Evolutionary conservation across 1,140 invertebrate genomes (phyloP), one percentile per base, ranked within the genome.

Genomic region (Drosophila lacteicornis): DNA sequence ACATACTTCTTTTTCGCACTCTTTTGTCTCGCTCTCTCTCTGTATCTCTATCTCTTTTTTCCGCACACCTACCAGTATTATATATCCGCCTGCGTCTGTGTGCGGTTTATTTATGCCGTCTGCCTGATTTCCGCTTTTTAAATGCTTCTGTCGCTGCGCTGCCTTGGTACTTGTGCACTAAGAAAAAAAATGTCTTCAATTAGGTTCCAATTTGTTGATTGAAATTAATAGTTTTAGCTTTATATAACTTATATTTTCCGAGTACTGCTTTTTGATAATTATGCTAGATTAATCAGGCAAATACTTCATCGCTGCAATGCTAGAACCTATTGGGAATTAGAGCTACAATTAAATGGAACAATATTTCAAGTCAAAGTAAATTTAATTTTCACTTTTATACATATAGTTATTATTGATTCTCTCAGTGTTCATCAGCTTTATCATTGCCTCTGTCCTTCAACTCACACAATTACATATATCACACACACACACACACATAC

Each of bases 61-160:
- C 9, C 40, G 43, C 30, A 74, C 68, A 62, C 57, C 19, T 33
- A 47, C 50, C 49, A 36, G 51, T 51, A 50, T 68, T 36, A 51
- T 38, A 17, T 55, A 36, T 56, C n/a, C 50, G 13, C 40, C 42
- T 62, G 46, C 33, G 47, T 58, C 55, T 60, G 75, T 51, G 58
- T 53, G 80, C 71, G 80, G 76, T 79, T 79, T 79, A 82, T 88
- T 87, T 88, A 83, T 81, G 80, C 75, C 65, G 84, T 88, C 84
- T 88, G 85, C 85, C 69, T 90, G 85, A 88, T 88, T 88, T 88
- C 84, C 84, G 84, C 80, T 90, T 88, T 87, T 87, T 87, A 88
- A 87, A 87, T 88, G 84, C 73, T 84, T 82, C 84, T 73, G 61
- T 38, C 62, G 47, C 46, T 60, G 17, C n/a, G 53, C 53, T 59